These are phyloP conservation scores for Boloria selene DNA, from an alignment of 2,888 invertebrate genomes.

Conservation along the genomic window DNA sequence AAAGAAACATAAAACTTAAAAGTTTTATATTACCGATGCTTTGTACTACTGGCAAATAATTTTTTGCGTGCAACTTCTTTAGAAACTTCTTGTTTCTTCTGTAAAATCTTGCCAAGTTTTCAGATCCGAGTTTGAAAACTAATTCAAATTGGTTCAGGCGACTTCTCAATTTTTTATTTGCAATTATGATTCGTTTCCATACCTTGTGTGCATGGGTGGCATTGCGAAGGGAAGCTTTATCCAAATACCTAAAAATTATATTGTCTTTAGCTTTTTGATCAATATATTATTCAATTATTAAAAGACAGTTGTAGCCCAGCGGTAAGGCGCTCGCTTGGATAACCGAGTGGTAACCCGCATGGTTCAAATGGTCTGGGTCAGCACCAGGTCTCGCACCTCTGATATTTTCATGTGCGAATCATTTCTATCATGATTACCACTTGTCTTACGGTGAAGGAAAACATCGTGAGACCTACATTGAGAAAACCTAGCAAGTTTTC, in stretches of 20 bases:
- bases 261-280: neutral
- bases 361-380: no score
- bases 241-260: slow-evolving; percentile 56
- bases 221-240: slow-evolving; percentile 54
- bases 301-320: no score
- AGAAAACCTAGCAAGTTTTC: no score
- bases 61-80: slow-evolving; percentile 48
- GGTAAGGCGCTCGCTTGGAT: no score
- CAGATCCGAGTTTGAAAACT: slow-evolving; percentile 59
- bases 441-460: no score
- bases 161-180: slow-evolving; percentile 54
- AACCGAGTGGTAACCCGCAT: no score
- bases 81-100: slow-evolving; percentile 52
- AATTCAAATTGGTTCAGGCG: slow-evolving; percentile 63
- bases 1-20: neutral
- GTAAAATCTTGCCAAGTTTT: slow-evolving; percentile 55
- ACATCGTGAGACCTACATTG: no score
- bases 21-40: slow-evolving; percentile 47
- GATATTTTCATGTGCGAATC: no score
- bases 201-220: slow-evolving; percentile 51
- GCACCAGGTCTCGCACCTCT: no score
- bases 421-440: no score
- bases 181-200: slow-evolving; percentile 63
- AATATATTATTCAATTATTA: neutral
- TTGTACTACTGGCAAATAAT: slow-evolving; percentile 53